Evolutionary conservation across 2,888 invertebrate species (phyloP), one percentile per base, ranked within the genome.

Genomic region (Perizoma affinitatum): DNA sequence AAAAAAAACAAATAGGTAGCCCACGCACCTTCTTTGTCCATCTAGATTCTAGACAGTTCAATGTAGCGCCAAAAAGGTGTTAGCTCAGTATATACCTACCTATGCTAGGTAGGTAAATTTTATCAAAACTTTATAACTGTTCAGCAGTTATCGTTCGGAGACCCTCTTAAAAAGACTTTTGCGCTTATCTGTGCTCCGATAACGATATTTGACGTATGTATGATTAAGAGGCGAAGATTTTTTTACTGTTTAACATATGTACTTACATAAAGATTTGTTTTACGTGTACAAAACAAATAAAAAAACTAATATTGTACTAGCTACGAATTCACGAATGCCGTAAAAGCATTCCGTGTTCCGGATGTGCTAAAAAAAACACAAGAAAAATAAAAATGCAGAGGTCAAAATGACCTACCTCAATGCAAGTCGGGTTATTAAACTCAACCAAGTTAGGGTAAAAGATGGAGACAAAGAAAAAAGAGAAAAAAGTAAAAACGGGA

Each of bases 381-480:
- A 61, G 7, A 38, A 38, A 38, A 6, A 68, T n/a, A n/a, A 22
- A 7, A 43, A 48, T 10, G 1, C 67, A 78, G 78, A 78, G 79
- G 78, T 80, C 77, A 75, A 80, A 69, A 80, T 76, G 86, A 86
- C 87, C 88, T 88, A 85, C 84, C 83, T 73, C 82, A 87, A 84
- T 81, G 76, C 73, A 70, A 74, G 76, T 73, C 71, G 77, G 75
- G 79, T 84, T 85, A 78, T 80, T 80, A 78, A 74, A 72, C 75
- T 72, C 69, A 67, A n/a, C 74, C 77, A 76, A 75, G 75, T 72
- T 59, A 70, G 76, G 79, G 79, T 75, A 76, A 76, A 78, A 72
- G 70, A 76, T 22, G 78, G 76, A 76, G 74, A 72, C 68, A 78
- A 79, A 69, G 68, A 69, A 75, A 82, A 22, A 22, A 22, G 22